Percentiles rank a stretch among this genome's conserved stretches.
phyloP scores from a whole-genome alignment of 1,140 invertebrate genomes.

The Cydia pomonella region DNA sequence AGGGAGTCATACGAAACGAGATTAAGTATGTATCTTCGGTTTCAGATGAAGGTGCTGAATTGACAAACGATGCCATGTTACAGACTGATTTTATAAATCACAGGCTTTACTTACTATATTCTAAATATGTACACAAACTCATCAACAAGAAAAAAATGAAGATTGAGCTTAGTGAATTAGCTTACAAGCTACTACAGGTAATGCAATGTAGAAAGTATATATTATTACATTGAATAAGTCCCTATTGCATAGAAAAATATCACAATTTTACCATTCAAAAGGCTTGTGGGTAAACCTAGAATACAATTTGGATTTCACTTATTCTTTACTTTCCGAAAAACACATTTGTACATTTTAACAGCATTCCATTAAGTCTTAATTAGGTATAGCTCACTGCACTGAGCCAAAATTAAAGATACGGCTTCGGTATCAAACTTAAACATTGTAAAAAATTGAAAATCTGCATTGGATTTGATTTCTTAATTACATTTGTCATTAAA shows the following conservation, averaged over 20 bases:
- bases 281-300: conserved; percentile 74
- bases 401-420: conserved; percentile 64
- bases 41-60: conserved; percentile 41
- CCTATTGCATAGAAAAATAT: conserved; percentile 72
- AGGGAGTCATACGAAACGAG: conserved; percentile 24
- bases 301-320: conserved; percentile 52
- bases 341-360: conserved; percentile 80
- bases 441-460: conserved; percentile 69
- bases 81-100: conserved; percentile 65
- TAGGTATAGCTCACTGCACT: conserved; percentile 54
- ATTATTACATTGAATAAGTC: conserved; percentile 50
- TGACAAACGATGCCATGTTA: conserved; percentile 59
- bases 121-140: conserved; percentile 76
- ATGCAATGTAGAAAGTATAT: conserved; percentile 54
- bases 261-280: conserved; percentile 74
- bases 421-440: conserved; percentile 75
- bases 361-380: conserved; percentile 78
- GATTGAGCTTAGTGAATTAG: conserved; percentile 73
- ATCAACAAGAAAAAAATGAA: conserved; percentile 65
- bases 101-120: conserved; percentile 75
- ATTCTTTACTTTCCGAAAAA: conserved; percentile 67
- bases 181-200: conserved; percentile 59
- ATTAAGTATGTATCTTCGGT: conserved; percentile 27
- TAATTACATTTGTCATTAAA: conserved; percentile 77
- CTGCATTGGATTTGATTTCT: conserved; percentile 77